Conservation (phyloP, 2,113 vertebrate species). For the Brachyhypopomus occidentalis region DNA sequence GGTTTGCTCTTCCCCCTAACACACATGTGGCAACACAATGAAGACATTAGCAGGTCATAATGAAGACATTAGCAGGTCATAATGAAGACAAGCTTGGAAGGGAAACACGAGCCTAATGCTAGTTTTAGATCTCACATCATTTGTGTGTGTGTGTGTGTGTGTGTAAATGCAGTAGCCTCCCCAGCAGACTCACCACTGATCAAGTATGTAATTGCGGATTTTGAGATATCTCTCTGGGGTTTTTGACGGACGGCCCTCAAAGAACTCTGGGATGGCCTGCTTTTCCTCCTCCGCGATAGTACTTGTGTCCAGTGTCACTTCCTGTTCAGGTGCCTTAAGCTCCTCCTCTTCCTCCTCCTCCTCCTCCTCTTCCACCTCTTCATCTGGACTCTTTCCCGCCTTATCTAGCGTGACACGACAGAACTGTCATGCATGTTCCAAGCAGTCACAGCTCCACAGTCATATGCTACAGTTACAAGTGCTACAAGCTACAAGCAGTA, state of each 20-base stretch:
- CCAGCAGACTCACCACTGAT: slow-evolving; percentile 84
- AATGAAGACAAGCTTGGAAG: no score
- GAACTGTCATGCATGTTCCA: neutral
- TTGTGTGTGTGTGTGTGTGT: no score
- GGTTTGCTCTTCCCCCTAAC: slow-evolving; percentile 86
- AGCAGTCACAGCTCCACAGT: neutral
- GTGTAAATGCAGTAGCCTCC: neutral
- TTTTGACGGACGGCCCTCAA: slow-evolving; percentile 94
- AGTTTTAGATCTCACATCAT: no score
- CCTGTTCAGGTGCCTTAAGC: slow-evolving; percentile 88
- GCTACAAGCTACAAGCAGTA: neutral
- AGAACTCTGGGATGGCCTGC: slow-evolving; percentile 96
- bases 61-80: no score
- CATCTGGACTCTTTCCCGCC: slow-evolving; percentile 24
- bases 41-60: no score
- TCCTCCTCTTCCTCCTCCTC: slow-evolving; percentile 78
- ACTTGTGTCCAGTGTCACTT: slow-evolving; percentile 83
- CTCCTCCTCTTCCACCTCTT: slow-evolving; percentile 52
- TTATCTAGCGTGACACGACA: slow-evolving; percentile 40
- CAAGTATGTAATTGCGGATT: slow-evolving; percentile 97
- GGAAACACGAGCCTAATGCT: no score
- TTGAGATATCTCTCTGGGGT: slow-evolving; percentile 96
- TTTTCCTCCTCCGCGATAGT: slow-evolving; percentile 91
- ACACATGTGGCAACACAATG: neutral
- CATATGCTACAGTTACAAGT: neutral